Percentiles rank a stretch among this genome's conserved stretches.
Evolutionary conservation across 2,113 vertebrate genomes (phyloP).

Genomic region (Hyperopisus bebe): DNA sequence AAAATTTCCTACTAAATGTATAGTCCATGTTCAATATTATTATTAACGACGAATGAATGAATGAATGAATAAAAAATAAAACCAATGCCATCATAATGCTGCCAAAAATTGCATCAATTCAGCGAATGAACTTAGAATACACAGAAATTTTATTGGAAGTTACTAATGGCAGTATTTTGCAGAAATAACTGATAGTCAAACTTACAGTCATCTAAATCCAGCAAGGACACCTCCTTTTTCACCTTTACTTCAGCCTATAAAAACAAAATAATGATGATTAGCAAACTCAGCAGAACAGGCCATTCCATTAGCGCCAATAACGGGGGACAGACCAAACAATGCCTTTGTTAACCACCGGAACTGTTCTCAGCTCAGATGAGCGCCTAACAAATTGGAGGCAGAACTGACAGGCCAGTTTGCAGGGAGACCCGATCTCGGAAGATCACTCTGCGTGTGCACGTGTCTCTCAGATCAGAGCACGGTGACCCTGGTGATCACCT

Average conservation of each 20-base stretch:
- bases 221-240: slow-evolving; percentile 69
- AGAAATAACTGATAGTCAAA: slow-evolving; percentile 34
- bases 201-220: slow-evolving; percentile 94
- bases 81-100: background rate
- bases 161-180: background rate
- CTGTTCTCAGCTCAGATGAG: background rate
- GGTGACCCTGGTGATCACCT: background rate
- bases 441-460: background rate
- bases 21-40: background rate
- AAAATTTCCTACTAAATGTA: background rate
- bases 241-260: slow-evolving; percentile 65
- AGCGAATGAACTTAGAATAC: background rate
- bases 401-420: background rate
- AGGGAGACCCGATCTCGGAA: background rate
- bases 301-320: background rate
- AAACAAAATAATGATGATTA: slow-evolving; percentile 21
- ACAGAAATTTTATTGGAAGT: background rate
- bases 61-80: background rate
- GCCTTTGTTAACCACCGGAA: background rate
- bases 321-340: background rate
- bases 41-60: background rate
- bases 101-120: background rate
- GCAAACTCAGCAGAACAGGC: background rate
- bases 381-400: background rate
- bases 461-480: background rate